These are phyloP conservation scores for Drosophila nigricruria DNA, from an alignment of 2,888 invertebrate species.

Conservation along the genomic window DNA sequence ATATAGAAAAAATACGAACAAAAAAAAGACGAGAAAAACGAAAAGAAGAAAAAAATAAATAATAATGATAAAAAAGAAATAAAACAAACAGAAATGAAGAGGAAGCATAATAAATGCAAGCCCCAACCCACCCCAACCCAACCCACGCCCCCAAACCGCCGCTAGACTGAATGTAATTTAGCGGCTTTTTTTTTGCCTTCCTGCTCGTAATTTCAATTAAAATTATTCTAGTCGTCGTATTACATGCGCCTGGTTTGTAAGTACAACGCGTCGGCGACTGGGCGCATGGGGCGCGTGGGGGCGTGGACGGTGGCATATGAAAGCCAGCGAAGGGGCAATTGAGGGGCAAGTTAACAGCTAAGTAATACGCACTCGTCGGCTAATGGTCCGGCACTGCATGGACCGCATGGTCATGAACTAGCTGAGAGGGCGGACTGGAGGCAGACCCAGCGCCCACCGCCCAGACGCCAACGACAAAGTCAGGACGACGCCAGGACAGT, in stretches of 20 bases:
- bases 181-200: conserved; percentile 27
- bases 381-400: conserved; percentile 67
- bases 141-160: neutral
- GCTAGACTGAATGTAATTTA: conserved; percentile 55
- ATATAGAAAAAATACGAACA: conserved; percentile 8
- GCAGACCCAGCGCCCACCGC: no score
- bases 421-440: neutral
- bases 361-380: conserved; percentile 75
- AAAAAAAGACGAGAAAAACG: neutral
- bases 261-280: conserved; percentile 8
- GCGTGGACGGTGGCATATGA: neutral
- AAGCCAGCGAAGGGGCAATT: conserved; percentile 29
- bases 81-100: conserved; percentile 21
- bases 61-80: conserved; percentile 20
- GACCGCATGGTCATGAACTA: conserved; percentile 35
- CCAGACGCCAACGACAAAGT: conserved; percentile 6
- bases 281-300: neutral
- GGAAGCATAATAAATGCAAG: conserved; percentile 14
- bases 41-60: conserved; percentile 19
- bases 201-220: conserved; percentile 76
- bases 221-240: conserved; percentile 66
- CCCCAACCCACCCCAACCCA: no score
- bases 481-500: conserved; percentile 55
- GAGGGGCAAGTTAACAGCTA: conserved; percentile 73
- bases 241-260: conserved; percentile 31